phyloP scores from a whole-genome alignment of 2,888 invertebrate genomes.

The Oscheius sp. region DNA sequence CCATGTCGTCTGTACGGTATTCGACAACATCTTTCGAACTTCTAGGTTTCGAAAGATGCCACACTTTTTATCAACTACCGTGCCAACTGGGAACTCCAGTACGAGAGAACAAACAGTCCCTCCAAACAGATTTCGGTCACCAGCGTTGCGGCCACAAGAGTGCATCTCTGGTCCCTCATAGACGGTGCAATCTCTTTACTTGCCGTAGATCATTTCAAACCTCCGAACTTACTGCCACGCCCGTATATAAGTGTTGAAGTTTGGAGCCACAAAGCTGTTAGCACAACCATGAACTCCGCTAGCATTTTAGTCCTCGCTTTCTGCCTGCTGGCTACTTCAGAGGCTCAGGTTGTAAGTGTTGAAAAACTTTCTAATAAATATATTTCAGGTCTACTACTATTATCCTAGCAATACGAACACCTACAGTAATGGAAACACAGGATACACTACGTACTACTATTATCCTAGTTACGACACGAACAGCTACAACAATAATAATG shows the following conservation, averaged over 20 bases:
- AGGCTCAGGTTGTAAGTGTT: conserved; percentile 27
- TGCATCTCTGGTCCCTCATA: conserved; percentile 18
- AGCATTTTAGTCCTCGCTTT: conserved; percentile 1
- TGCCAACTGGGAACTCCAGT: conserved; percentile 5
- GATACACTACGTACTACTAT: conserved; percentile 32
- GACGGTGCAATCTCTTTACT: not conserved
- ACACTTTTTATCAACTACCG: not conserved
- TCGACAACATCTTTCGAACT: not conserved
- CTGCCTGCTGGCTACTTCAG: conserved; percentile 23
- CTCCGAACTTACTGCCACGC: conserved; percentile 3
- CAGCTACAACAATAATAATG: conserved; percentile 24
- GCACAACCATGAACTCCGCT: conserved; percentile 16
- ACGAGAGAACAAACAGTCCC: conserved; percentile 29
- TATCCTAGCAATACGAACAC: conserved; percentile 26
- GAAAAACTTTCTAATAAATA: not conserved
- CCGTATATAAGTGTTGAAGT: conserved; percentile 7
- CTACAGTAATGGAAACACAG: not conserved
- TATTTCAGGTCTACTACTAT: conserved; percentile 29
- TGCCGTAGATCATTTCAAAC: not conserved
- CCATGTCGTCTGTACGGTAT: too few species aligned
- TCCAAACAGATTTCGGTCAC: conserved; percentile 36
- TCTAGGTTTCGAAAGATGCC: too few species aligned
- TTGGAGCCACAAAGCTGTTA: not conserved
- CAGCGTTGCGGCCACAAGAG: conserved; percentile 4
- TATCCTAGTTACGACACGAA: conserved; percentile 17